Percentiles rank a stretch among this genome's conserved stretches.
These are phyloP conservation scores for Eulemur coronatus DNA, from an alignment of 2,797 vertebrate species.

Conservation along the genomic window DNA sequence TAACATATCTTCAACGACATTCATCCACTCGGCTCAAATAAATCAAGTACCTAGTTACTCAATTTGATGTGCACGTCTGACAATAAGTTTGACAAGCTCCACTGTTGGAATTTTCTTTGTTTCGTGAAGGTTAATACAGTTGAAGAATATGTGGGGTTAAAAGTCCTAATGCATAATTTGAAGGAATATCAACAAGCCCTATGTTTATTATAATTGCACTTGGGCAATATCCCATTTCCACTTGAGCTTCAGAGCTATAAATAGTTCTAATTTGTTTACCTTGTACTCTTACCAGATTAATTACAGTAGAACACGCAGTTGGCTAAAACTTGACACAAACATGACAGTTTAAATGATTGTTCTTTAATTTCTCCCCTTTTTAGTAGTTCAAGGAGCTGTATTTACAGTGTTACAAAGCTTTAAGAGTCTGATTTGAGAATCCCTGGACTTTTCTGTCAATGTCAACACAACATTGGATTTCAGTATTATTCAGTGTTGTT, in stretches of 20 bases:
- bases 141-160: constrained; percentile 7
- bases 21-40: not conserved
- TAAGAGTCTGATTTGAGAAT: constrained; percentile 51
- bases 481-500: not conserved
- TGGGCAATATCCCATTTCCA: constrained; percentile 68
- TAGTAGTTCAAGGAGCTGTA: constrained; percentile 27
- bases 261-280: constrained; percentile 75
- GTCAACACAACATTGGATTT: not conserved
- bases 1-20: not conserved
- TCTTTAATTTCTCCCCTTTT: constrained; percentile 61
- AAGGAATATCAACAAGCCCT: constrained; percentile 48
- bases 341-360: constrained; percentile 63
- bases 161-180: constrained; percentile 18
- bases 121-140: not conserved
- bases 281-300: constrained; percentile 67
- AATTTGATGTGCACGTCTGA: not conserved
- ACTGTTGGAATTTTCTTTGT: constrained; percentile 29
- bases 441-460: not conserved
- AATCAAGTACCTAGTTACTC: not conserved
- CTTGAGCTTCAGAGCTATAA: constrained; percentile 58
- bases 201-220: constrained; percentile 60
- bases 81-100: not conserved
- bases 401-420: constrained; percentile 15
- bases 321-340: constrained; percentile 62
- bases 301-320: constrained; percentile 52